A percentile compares a stretch with the other conserved stretches of the same genome.
Conservation (phyloP, 2,113 vertebrate species). For the Erythrolamprus reginae region DNA sequence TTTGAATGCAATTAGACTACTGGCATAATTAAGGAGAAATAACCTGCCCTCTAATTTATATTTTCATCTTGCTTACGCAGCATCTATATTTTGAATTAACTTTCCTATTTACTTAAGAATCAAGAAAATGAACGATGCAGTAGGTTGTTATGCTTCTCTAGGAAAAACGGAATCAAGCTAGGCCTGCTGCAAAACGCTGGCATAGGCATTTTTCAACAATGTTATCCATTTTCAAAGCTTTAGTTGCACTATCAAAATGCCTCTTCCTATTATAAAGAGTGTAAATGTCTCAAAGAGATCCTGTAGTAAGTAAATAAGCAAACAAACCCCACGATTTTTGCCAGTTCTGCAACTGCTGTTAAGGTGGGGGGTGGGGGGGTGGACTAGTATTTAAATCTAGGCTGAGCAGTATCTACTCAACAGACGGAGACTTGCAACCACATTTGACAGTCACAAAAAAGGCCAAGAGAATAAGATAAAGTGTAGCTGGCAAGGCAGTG, state of each 20-base stretch:
- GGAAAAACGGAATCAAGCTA: conserved; percentile 19
- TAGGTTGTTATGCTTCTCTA: conserved; percentile 36
- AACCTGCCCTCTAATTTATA: conserved; percentile 40
- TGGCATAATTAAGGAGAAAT: conserved; percentile 41
- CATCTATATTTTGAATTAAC: conserved; percentile 38
- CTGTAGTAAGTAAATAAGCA: neutral
- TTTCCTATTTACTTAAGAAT: conserved; percentile 35
- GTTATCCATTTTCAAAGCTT: conserved; percentile 28
- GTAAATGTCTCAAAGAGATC: neutral
- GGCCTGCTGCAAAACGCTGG: conserved; percentile 17
- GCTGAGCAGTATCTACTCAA: conserved; percentile 11
- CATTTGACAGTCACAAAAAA: neutral
- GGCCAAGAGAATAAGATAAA: conserved; percentile 1
- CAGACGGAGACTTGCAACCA: neutral
- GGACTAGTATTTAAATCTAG: neutral
- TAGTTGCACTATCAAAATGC: conserved; percentile 19
- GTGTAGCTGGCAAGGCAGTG: neutral
- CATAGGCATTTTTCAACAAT: neutral
- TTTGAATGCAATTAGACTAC: conserved; percentile 52
- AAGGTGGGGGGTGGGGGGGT: neutral
- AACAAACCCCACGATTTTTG: conserved; percentile 27
- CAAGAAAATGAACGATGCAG: conserved; percentile 24
- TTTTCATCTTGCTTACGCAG: conserved; percentile 43
- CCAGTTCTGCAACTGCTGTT: conserved; percentile 27
- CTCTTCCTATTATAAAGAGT: conserved; percentile 25